These are phyloP conservation scores for Melangyna quadrimaculata DNA, from an alignment of 2,888 invertebrate species.

Conservation along the genomic window DNA sequence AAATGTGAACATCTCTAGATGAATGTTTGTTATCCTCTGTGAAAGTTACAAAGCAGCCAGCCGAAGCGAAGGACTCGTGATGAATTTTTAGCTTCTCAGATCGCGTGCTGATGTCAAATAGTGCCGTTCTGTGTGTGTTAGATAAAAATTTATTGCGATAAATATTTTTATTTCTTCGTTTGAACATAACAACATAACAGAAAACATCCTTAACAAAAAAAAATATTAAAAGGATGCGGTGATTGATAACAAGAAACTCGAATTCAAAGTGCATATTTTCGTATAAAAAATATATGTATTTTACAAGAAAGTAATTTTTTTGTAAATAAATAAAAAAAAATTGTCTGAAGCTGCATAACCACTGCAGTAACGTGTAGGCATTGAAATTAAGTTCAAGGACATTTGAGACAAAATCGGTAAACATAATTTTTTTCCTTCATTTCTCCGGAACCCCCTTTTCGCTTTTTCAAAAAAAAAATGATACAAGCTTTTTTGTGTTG, in stretches of 20 bases:
- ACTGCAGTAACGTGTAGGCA: slow-evolving; percentile 65
- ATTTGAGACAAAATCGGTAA: slow-evolving; percentile 61
- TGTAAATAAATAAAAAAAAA: slow-evolving; percentile 19
- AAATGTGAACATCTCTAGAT: slow-evolving; percentile 67
- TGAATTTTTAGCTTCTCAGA: slow-evolving; percentile 70
- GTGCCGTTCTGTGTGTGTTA: slow-evolving; percentile 68
- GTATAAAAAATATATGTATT: background rate
- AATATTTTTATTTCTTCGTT: background rate
- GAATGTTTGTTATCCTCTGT: slow-evolving; percentile 65
- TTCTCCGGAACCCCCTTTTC: background rate
- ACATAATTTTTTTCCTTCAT: slow-evolving; percentile 31
- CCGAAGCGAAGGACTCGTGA: slow-evolving; percentile 59
- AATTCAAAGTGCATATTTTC: slow-evolving; percentile 14
- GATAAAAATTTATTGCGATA: slow-evolving; percentile 33
- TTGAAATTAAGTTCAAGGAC: slow-evolving; percentile 71
- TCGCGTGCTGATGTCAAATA: slow-evolving; percentile 70
- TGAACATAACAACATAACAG: too few species aligned
- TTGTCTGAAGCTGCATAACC: slow-evolving; percentile 58
- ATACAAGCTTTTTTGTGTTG: slow-evolving; percentile 41
- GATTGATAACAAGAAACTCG: slow-evolving; percentile 41
- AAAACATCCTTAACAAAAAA: slow-evolving; percentile 9
- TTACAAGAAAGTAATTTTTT: slow-evolving; percentile 14
- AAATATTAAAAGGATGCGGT: slow-evolving; percentile 44
- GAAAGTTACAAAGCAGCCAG: slow-evolving; percentile 65
- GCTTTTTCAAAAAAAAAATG: slow-evolving; percentile 33